phyloP scores from a whole-genome alignment of 2,888 invertebrate species.

The Eurytoma californica region DNA sequence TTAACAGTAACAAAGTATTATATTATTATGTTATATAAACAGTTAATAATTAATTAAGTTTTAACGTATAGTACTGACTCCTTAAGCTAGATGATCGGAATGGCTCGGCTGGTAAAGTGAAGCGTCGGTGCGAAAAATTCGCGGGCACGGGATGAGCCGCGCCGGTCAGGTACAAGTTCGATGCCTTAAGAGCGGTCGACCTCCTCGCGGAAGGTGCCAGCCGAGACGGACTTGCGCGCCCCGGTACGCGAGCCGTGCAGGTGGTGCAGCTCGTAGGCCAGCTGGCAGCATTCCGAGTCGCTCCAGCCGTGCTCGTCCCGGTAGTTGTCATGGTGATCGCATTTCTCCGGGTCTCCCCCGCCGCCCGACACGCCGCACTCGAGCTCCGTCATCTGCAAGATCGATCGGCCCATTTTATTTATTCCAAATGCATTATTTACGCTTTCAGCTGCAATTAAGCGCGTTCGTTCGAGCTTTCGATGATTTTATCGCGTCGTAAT shows the following conservation, averaged over 20 bases:
- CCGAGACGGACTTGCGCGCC: neutral
- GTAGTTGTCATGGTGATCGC: neutral
- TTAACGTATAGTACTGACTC: too few relatives aligned
- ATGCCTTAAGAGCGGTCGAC: neutral
- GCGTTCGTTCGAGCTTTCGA: too few relatives aligned
- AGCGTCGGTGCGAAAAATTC: neutral
- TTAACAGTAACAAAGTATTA: too few relatives aligned
- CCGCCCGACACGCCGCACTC: neutral
- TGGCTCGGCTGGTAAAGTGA: too few relatives aligned
- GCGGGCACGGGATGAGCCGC: neutral
- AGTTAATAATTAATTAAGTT: too few relatives aligned
- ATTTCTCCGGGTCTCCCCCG: neutral
- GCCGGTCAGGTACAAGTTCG: conserved; percentile 6
- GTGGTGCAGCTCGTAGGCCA: conserved; percentile 70
- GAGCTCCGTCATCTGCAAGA: conserved; percentile 47
- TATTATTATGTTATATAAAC: too few relatives aligned
- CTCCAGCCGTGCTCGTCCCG: conserved; percentile 70
- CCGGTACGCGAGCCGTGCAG: conserved; percentile 57
- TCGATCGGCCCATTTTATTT: too few relatives aligned
- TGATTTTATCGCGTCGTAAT: too few relatives aligned
- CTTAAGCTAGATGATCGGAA: too few relatives aligned
- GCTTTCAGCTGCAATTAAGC: too few relatives aligned
- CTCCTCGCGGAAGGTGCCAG: neutral
- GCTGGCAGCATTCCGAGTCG: conserved; percentile 71
- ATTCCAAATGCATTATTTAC: too few relatives aligned